Evolutionary conservation across 1,140 invertebrate genomes (phyloP).

Genomic region (Drosophila pandora): DNA sequence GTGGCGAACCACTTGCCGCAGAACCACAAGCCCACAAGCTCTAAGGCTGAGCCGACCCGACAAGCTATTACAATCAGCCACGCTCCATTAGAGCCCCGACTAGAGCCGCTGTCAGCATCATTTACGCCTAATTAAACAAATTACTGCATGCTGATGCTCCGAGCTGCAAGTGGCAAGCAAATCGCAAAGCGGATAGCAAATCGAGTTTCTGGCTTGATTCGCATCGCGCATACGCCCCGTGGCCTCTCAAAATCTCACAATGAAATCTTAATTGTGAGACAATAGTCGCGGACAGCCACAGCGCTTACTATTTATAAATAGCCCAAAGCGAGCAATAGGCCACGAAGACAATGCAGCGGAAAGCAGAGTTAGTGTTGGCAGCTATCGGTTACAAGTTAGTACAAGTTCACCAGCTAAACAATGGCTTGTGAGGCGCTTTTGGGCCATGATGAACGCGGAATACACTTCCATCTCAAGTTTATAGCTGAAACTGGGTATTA

Average conservation of each 20-base stretch:
- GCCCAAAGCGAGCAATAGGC: conserved; percentile 56
- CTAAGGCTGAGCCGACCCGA: conserved; percentile 68
- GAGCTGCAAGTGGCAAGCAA: conserved; percentile 45
- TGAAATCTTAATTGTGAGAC: conserved; percentile 78
- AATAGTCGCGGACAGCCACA: conserved; percentile 48
- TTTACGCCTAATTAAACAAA: conserved; percentile 81
- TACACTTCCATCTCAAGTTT: conserved; percentile 8
- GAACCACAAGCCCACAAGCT: conserved; percentile 39
- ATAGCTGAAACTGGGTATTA: neutral
- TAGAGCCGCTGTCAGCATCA: conserved; percentile 56
- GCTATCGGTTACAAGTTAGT: conserved; percentile 68
- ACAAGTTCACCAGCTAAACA: conserved; percentile 74
- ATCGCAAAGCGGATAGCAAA: conserved; percentile 33
- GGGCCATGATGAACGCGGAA: conserved; percentile 6
- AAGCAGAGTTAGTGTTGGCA: conserved; percentile 41
- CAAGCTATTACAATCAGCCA: conserved; percentile 77
- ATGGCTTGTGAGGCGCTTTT: neutral
- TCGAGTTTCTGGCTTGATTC: neutral
- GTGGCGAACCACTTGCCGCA: conserved; percentile 61
- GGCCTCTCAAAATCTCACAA: conserved; percentile 61
- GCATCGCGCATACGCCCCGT: conserved; percentile 60
- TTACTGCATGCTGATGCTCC: conserved; percentile 68
- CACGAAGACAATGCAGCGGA: conserved; percentile 52
- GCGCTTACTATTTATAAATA: conserved; percentile 69
- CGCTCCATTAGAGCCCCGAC: conserved; percentile 71